Percentiles rank a stretch among this genome's conserved stretches.
Evolutionary conservation across 2,888 invertebrate genomes (phyloP).

Genomic region (Stramonita haemastoma): DNA sequence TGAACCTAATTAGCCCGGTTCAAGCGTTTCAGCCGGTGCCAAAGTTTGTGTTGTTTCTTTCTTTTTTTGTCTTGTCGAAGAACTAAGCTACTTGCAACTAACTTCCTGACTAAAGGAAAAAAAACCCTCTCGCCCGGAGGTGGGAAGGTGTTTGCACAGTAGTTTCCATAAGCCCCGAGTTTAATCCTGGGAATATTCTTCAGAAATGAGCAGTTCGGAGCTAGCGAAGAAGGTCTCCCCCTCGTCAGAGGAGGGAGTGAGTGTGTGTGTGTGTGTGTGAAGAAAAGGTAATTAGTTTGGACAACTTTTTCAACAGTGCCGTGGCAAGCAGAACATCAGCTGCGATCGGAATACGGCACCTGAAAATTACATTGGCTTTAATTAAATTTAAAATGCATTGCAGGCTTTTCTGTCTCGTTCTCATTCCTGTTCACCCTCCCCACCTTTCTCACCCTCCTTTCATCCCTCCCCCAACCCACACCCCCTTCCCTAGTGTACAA

Average conservation of each 20-base stretch:
- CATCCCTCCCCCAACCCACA: neutral
- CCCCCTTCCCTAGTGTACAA: neutral
- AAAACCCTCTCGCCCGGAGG: neutral
- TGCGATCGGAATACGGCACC: constrained; percentile 3
- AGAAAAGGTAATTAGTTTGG: constrained; percentile 25
- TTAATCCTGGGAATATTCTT: neutral
- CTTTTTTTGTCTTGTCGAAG: neutral
- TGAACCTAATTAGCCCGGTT: neutral
- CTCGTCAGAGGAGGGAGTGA: neutral
- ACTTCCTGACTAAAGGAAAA: neutral
- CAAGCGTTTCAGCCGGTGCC: neutral
- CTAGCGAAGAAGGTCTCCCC: no score
- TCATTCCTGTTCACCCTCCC: neutral
- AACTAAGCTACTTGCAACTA: no score
- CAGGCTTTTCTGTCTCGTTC: neutral
- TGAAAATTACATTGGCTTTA: neutral
- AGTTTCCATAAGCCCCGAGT: neutral
- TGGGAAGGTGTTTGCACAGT: neutral
- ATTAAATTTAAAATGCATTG: constrained; percentile 14
- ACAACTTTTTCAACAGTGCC: constrained; percentile 21
- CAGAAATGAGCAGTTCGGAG: neutral
- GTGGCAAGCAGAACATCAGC: neutral
- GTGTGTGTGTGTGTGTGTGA: neutral
- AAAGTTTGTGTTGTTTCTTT: neutral
- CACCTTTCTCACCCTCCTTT: neutral